These are phyloP conservation scores for Squalus acanthias DNA, from an alignment of 2,797 vertebrate species.

Conservation along the genomic window DNA sequence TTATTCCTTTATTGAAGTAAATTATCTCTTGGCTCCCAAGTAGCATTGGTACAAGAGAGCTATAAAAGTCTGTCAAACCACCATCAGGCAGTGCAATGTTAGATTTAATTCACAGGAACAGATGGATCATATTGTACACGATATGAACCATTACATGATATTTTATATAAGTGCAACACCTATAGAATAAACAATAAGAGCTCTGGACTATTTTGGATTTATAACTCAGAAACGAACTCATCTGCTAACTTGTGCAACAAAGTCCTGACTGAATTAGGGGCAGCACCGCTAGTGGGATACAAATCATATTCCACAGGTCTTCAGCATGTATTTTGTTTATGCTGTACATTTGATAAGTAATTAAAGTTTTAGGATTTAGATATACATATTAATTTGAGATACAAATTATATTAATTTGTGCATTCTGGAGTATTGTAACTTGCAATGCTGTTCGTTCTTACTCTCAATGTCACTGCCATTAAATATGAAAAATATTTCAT, in stretches of 20 bases:
- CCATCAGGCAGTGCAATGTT: background rate
- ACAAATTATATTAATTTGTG: background rate
- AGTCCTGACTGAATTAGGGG: background rate
- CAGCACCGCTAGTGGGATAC: background rate
- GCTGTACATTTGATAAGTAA: background rate
- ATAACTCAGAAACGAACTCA: background rate
- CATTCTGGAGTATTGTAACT: background rate
- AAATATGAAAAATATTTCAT: background rate
- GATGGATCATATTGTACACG: background rate
- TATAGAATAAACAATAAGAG: background rate
- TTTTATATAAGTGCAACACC: background rate
- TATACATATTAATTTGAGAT: background rate
- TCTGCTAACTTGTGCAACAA: background rate
- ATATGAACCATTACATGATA: background rate
- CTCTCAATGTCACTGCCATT: background rate
- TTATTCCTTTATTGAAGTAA: background rate
- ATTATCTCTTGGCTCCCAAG: background rate
- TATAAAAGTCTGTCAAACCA: background rate
- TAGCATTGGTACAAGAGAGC: background rate
- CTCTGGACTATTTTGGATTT: background rate
- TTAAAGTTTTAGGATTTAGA: background rate
- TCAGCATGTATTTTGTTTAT: slow-evolving; percentile 1
- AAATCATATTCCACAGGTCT: background rate
- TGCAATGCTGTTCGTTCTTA: background rate
- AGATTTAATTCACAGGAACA: background rate